Evolutionary conservation across 2,888 invertebrate species (phyloP), one percentile per base, ranked within the genome.

Genomic region (Apeira syringaria): DNA sequence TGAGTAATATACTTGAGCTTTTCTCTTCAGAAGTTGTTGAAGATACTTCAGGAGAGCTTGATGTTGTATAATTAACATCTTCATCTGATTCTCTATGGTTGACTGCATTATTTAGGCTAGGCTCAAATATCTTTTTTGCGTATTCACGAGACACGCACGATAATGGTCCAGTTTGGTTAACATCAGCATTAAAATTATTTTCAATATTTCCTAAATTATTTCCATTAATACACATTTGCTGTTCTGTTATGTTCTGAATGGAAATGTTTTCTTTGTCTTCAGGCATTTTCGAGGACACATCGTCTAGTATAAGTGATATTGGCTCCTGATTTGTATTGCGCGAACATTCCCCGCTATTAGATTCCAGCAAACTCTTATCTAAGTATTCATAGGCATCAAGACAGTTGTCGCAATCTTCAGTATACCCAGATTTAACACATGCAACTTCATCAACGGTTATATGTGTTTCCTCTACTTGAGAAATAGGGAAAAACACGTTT

Each of bases 1-100:
- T 88, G 53, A 88, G 64, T 53, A 85, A 62, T 56, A 87, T 81
- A 33, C 71, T 61, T 0, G 86, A 77, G 53, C 59, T 74, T 50
- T 74, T 87, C 47, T 88, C 88, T 59, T 89, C 88, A 9, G 82
- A 74, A n/a, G 88, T 89, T 9, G 88, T 89, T 10, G 88, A 88
- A 3, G 88, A 83, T 7, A 89, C 88, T 73, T 89, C 88, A 3
- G 88, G 85, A 3, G 87, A 88, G 60, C 82, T 86, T 31, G 80
- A 78, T 18, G 63, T 60, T 15, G 60, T 60, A 52, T 64, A 69
- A 42, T 51, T 57, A 11, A 45, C 35, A 47, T 53, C 61, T 37
- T 68, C 66, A 31, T 62, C 66, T 46, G 57, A 64, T 28, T 65
- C 50, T 29, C 59, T 61, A 47, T 65, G 71, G 31, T 64, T 53